Evolutionary conservation across 2,797 vertebrate species (phyloP).

Genomic region (Oreortyx pictus): DNA sequence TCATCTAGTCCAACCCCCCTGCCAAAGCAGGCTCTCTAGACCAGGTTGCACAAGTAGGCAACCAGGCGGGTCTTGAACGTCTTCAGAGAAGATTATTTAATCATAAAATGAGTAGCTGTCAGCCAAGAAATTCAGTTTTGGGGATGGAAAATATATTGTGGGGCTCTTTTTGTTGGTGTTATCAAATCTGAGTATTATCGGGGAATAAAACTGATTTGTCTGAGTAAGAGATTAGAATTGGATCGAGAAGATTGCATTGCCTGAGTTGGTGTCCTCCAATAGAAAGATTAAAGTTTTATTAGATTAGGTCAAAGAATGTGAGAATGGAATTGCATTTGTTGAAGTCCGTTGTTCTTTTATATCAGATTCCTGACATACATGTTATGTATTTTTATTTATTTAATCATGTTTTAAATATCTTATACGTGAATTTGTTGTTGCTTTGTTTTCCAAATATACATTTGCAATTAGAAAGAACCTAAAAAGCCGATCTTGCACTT

Average conservation of each 20-base stretch:
- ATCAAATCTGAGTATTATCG: neutral
- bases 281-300: slow-evolving; percentile 23
- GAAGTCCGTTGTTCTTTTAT: neutral
- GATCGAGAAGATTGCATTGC: neutral
- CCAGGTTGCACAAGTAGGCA: too few relatives aligned
- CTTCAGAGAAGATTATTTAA: neutral
- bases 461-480: neutral
- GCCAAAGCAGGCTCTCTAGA: too few relatives aligned
- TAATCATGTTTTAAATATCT: neutral
- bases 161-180: neutral
- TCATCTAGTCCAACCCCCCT: too few relatives aligned
- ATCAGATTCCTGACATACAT: neutral
- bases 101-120: neutral
- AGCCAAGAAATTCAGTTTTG: neutral
- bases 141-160: neutral
- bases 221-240: slow-evolving; percentile 4
- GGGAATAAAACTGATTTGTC: neutral
- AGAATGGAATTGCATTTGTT: neutral
- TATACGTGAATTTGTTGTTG: neutral
- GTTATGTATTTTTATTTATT: neutral
- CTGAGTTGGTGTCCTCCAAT: neutral
- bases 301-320: neutral
- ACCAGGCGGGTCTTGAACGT: too few relatives aligned
- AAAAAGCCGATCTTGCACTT: neutral
- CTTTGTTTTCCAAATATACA: neutral